A percentile compares a stretch with the other conserved stretches of the same genome.
phyloP scores from a whole-genome alignment of 2,113 vertebrate genomes.

The Lepus americanus region DNA sequence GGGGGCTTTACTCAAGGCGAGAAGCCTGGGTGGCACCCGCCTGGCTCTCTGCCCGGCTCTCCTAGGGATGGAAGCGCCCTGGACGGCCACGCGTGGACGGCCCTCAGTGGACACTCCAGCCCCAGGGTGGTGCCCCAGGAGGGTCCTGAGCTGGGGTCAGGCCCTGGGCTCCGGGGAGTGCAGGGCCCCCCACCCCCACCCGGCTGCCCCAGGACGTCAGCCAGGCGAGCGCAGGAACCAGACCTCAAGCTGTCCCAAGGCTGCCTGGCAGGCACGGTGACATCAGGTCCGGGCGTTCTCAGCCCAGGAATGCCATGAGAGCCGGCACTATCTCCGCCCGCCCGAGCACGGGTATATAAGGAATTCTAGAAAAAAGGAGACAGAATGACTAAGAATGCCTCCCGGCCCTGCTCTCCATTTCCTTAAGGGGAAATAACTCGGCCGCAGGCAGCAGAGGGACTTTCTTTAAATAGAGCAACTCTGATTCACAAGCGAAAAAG shows the following conservation, averaged over 20 bases:
- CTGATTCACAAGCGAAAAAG: slow-evolving; percentile 92
- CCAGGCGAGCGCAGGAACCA: fast-evolving
- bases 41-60: too few relatives aligned
- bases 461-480: slow-evolving; percentile 91
- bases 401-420: slow-evolving; percentile 87
- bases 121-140: too few relatives aligned
- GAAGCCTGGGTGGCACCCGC: too few relatives aligned
- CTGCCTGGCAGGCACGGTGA: slow-evolving; percentile 61
- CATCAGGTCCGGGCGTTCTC: slow-evolving; percentile 81
- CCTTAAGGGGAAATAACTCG: slow-evolving; percentile 93
- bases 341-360: slow-evolving; percentile 89
- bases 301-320: slow-evolving; percentile 82
- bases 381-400: slow-evolving; percentile 91
- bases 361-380: slow-evolving; percentile 87
- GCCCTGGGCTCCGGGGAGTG: fast-evolving
- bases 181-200: fast-evolving
- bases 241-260: neutral
- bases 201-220: fast-evolving
- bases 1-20: too few relatives aligned
- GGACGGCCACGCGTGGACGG: too few relatives aligned
- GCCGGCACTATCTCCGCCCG: slow-evolving; percentile 87
- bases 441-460: slow-evolving; percentile 87
- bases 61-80: too few relatives aligned
- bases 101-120: too few relatives aligned
- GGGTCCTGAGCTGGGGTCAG: fast-evolving